These are phyloP conservation scores for Elysia chlorotica DNA, from an alignment of 1,140 invertebrate species.

Conservation along the genomic window DNA sequence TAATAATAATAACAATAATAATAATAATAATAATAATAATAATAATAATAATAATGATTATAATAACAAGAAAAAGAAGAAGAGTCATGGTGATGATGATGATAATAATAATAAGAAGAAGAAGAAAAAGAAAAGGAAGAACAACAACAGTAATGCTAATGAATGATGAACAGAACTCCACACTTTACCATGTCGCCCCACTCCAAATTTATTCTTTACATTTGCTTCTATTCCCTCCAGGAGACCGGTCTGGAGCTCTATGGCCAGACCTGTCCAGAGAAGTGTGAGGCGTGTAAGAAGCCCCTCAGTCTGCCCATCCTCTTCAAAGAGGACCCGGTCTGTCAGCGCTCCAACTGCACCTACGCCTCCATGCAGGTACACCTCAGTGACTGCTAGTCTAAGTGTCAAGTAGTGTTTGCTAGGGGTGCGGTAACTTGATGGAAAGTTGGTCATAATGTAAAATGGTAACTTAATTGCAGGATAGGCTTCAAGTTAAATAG, in stretches of 20 bases:
- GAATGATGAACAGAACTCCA: neutral
- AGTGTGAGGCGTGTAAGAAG: slow-evolving; percentile 72
- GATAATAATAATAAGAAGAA: neutral
- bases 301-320: slow-evolving; percentile 69
- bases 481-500: too few species aligned
- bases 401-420: too few species aligned
- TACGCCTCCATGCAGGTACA: slow-evolving; percentile 52
- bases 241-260: slow-evolving; percentile 49
- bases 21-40: too few species aligned
- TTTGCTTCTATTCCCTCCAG: neutral
- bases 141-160: too few species aligned
- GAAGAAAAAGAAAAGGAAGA: neutral
- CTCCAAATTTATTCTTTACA: neutral
- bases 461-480: too few species aligned
- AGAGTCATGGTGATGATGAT: neutral
- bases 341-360: slow-evolving; percentile 47
- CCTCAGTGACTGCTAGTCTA: too few species aligned
- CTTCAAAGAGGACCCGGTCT: slow-evolving; percentile 63
- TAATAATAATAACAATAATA: too few species aligned
- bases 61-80: neutral
- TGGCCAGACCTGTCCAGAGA: slow-evolving; percentile 45
- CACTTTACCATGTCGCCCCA: neutral
- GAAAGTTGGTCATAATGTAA: too few species aligned
- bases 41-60: too few species aligned
- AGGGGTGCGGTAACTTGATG: too few species aligned